Evolutionary conservation across 2,113 vertebrate species (phyloP).

Genomic region (Protobothrops flavoviridis): DNA sequence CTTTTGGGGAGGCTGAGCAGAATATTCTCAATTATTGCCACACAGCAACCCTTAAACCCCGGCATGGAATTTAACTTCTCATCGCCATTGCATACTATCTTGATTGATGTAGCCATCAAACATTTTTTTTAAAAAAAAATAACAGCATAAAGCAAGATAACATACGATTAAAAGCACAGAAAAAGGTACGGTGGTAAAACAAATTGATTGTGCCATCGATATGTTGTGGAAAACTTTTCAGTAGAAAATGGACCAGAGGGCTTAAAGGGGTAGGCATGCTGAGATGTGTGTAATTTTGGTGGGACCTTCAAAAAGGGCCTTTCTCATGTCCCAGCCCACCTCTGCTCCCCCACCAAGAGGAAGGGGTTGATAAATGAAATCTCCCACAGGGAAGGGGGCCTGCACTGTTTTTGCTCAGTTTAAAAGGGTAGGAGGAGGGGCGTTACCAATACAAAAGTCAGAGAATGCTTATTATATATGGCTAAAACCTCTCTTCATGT

Average conservation of each 20-base stretch:
- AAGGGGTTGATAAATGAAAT: not conserved
- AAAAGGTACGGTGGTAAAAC: not conserved
- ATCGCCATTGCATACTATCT: not conserved
- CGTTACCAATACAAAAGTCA: not conserved
- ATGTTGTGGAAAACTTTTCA: not conserved
- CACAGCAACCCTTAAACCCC: not conserved
- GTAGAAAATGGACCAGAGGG: not conserved
- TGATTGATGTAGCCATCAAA: not conserved
- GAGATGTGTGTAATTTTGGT: not conserved
- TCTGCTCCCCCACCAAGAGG: not conserved
- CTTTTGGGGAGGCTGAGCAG: not conserved
- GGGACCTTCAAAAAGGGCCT: not conserved
- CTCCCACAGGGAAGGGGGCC: not conserved
- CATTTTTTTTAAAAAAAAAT: not conserved
- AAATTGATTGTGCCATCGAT: not conserved
- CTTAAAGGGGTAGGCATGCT: too few species aligned
- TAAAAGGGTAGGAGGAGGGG: not conserved
- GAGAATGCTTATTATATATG: not conserved
- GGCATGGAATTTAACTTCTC: not conserved
- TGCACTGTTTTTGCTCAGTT: not conserved
- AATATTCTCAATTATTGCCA: not conserved
- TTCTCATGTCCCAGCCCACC: not conserved
- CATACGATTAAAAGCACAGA: not conserved
- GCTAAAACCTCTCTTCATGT: not conserved
- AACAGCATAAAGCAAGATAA: not conserved